Percentiles rank a stretch among this genome's conserved stretches.
Conservation (phyloP, 2,888 invertebrate species). For the Fragum whitleyi region DNA sequence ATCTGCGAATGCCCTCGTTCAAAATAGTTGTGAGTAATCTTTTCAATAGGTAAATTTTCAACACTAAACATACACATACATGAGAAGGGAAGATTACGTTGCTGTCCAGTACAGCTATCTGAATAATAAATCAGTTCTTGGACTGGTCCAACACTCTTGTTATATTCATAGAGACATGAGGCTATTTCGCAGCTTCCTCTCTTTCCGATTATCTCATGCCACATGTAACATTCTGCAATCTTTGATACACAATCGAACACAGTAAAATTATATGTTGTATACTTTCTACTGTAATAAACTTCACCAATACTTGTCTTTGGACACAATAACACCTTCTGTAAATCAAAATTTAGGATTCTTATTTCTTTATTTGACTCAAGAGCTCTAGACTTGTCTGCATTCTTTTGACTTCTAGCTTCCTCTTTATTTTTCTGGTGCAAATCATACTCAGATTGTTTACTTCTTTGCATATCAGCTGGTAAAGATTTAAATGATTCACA, state of each 20-base stretch:
- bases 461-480: not conserved
- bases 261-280: not conserved
- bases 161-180: not conserved
- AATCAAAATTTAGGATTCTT: not conserved
- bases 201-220: not conserved
- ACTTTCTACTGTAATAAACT: not conserved
- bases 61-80: no score
- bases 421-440: not conserved
- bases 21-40: no score
- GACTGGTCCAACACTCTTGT: not conserved
- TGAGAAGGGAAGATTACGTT: no score
- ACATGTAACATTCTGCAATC: no score
- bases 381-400: not conserved
- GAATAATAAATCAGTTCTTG: no score
- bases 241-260: not conserved
- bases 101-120: no score
- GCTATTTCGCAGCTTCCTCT: not conserved
- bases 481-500: not conserved
- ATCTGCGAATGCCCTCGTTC: no score
- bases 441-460: constrained; percentile 1
- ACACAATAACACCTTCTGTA: no score
- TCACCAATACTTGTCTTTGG: not conserved
- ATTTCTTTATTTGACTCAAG: not conserved
- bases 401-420: no score
- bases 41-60: no score